A percentile compares a stretch with the other conserved stretches of the same genome.
Conservation (phyloP, 2,113 vertebrate genomes). For the Tragulus kanchil region DNA sequence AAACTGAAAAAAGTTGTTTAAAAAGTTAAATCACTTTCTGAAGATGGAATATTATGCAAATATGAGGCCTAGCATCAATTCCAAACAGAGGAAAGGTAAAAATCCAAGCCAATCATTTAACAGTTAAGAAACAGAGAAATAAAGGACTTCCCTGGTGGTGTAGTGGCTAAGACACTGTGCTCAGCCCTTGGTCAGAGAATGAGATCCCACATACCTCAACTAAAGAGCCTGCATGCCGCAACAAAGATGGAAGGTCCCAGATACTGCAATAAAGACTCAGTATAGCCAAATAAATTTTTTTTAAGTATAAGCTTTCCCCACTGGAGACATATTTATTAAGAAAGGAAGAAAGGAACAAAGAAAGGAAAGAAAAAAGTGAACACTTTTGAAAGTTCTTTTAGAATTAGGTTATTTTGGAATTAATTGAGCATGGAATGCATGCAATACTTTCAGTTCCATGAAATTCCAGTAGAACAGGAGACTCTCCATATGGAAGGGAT, state of each 20-base stretch:
- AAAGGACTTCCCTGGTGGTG: not conserved
- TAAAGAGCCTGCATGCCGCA: not conserved
- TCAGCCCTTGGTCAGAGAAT: not conserved
- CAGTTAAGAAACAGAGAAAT: slow-evolving; percentile 30
- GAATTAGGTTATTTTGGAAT: not conserved
- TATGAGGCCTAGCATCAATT: not conserved
- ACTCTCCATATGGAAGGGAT: not conserved
- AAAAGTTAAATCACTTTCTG: not conserved
- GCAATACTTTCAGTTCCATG: not conserved
- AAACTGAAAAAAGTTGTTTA: not conserved
- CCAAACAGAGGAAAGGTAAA: not conserved
- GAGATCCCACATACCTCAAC: not conserved
- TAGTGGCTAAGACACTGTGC: not conserved
- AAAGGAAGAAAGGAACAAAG: not conserved
- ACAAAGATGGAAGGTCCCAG: not conserved
- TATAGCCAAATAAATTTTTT: not conserved
- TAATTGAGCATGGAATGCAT: not conserved
- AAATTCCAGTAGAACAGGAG: not conserved
- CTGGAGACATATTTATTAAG: not conserved
- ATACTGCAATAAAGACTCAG: not conserved
- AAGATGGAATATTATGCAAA: not conserved
- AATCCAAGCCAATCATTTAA: not conserved
- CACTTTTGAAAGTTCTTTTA: not conserved
- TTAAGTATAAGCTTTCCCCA: not conserved
- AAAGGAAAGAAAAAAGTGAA: not conserved